phyloP scores from a whole-genome alignment of 2,797 vertebrate genomes.

The Natrix natrix region DNA sequence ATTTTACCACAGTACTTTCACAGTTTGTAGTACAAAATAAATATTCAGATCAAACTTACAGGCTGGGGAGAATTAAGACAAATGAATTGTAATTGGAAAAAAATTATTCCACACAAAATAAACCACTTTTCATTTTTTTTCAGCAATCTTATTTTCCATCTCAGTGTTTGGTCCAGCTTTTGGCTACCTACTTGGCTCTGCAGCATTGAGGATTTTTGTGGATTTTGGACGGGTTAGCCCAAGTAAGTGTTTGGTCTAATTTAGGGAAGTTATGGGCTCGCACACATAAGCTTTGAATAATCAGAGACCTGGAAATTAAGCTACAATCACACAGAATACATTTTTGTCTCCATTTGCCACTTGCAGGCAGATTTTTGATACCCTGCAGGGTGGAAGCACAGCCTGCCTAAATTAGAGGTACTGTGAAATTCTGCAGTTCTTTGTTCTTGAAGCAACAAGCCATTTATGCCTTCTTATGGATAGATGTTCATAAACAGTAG shows the following conservation, averaged over 20 bases:
- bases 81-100: neutral
- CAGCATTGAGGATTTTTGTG: constrained; percentile 87
- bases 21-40: neutral
- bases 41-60: neutral
- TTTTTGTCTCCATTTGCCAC: neutral
- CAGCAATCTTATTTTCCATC: constrained; percentile 92
- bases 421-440: neutral
- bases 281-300: neutral
- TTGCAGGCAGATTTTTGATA: neutral
- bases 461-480: neutral
- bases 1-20: neutral
- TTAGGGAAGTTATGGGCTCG: neutral
- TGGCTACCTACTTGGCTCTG: constrained; percentile 87
- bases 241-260: constrained; percentile 70
- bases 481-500: neutral
- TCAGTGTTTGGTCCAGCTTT: constrained; percentile 93
- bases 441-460: neutral
- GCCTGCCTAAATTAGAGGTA: neutral
- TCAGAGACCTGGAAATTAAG: neutral
- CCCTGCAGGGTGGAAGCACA: neutral
- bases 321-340: neutral
- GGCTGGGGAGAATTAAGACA: neutral
- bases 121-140: neutral
- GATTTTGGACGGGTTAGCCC: constrained; percentile 78
- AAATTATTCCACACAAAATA: neutral